These are phyloP conservation scores for Tetraneura akinire DNA, from an alignment of 1,140 invertebrate genomes.

Conservation along the genomic window DNA sequence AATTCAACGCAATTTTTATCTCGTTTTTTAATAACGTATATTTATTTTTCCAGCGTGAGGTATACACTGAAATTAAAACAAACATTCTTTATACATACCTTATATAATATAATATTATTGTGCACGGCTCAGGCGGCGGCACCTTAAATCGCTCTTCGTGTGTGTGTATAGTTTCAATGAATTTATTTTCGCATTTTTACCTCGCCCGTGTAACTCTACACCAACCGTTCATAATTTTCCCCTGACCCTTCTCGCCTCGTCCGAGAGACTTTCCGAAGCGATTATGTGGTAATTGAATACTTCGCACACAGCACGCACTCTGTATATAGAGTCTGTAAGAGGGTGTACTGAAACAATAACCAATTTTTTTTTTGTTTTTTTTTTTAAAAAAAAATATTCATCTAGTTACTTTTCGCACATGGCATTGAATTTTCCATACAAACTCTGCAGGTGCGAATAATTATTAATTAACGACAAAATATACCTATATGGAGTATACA, in stretches of 20 bases:
- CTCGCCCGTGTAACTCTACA: slow-evolving; percentile 20
- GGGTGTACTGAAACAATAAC: background rate
- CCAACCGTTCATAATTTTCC: slow-evolving; percentile 16
- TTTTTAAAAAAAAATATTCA: background rate
- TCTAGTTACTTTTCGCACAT: slow-evolving; percentile 18
- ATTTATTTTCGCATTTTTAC: slow-evolving; percentile 15
- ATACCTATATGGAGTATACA: too few relatives aligned
- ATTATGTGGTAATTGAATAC: slow-evolving; percentile 34
- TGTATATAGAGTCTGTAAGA: background rate
- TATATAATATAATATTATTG: background rate
- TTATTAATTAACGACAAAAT: background rate
- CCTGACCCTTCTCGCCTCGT: background rate
- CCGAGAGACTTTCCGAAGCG: slow-evolving; percentile 30
- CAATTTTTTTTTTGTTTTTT: slow-evolving; percentile 32
- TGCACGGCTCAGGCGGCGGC: background rate
- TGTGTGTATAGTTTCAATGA: too few relatives aligned
- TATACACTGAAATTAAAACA: slow-evolving; percentile 14
- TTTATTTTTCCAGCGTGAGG: background rate
- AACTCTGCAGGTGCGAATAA: too few relatives aligned
- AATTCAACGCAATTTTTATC: background rate
- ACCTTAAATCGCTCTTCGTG: slow-evolving; percentile 15
- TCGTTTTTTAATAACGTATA: background rate
- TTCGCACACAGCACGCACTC: background rate
- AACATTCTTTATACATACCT: background rate
- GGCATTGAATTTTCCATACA: background rate